These are phyloP conservation scores for Mesocentrotus franciscanus DNA, from an alignment of 53 echinoderm and acorn worm species.

Conservation along the genomic window DNA sequence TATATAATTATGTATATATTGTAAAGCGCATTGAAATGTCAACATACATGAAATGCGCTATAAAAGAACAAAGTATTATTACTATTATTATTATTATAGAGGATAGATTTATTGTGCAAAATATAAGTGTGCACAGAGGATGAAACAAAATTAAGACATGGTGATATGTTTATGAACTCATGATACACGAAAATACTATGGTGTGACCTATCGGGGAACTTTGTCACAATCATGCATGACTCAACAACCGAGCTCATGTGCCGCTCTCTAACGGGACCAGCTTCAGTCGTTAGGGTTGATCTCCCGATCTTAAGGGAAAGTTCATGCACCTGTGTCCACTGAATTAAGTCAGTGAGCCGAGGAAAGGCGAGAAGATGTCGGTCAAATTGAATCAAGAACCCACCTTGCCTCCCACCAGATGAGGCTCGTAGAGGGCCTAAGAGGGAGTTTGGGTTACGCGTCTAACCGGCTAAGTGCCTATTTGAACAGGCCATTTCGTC, in stretches of 20 bases:
- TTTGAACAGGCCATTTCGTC: conserved; percentile 31
- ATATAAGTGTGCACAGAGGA: too few species aligned
- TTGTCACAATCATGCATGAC: conserved; percentile 8
- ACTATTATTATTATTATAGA: too few species aligned
- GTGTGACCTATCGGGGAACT: neutral
- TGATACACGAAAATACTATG: neutral
- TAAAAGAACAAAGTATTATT: too few species aligned
- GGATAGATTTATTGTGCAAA: too few species aligned
- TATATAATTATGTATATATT: too few species aligned
- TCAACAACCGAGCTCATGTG: neutral
- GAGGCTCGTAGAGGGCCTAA: neutral
- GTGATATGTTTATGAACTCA: too few species aligned
- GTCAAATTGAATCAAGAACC: conserved; percentile 36
- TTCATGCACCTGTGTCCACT: conserved; percentile 41
- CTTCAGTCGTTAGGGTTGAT: neutral
- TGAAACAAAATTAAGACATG: too few species aligned
- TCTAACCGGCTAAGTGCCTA: conserved; percentile 18
- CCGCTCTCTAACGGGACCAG: neutral
- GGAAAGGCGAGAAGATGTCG: conserved; percentile 30
- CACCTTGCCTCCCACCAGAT: conserved; percentile 5
- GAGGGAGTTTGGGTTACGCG: conserved; percentile 40
- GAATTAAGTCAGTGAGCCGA: conserved; percentile 20
- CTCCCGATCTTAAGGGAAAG: conserved; percentile 28
- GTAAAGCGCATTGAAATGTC: too few species aligned
- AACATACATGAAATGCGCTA: too few species aligned